Conservation (phyloP, 1,140 invertebrate genomes). For the Tetramorium simillimum region DNA sequence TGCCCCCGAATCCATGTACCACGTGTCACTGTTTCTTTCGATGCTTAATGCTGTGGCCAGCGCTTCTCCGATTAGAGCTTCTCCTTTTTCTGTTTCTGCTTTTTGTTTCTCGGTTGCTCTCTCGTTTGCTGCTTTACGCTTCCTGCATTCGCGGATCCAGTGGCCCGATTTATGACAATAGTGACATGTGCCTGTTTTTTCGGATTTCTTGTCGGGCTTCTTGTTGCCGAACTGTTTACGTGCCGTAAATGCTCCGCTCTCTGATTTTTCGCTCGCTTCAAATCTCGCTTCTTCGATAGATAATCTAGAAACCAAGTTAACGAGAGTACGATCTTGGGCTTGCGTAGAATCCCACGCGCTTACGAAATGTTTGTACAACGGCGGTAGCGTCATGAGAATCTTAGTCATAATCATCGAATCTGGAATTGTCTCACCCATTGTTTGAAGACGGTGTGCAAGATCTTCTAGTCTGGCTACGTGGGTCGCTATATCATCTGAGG, state of each 20-base stretch:
- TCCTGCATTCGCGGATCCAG: background rate
- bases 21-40: no score
- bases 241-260: background rate
- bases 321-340: background rate
- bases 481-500: conserved; percentile 63
- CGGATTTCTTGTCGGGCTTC: background rate
- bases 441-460: conserved; percentile 65
- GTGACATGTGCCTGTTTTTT: background rate
- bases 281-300: background rate
- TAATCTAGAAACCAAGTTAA: background rate
- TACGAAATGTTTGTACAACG: conserved; percentile 73
- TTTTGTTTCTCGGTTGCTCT: no score
- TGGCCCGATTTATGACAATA: background rate
- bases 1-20: no score
- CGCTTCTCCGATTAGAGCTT: background rate
- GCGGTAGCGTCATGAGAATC: conserved; percentile 72
- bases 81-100: background rate
- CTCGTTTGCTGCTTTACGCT: background rate
- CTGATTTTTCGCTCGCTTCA: background rate
- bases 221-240: background rate
- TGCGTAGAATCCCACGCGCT: conserved; percentile 76
- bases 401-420: conserved; percentile 75
- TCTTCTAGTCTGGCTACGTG: conserved; percentile 76
- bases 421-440: conserved; percentile 66
- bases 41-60: background rate